Evolutionary conservation across 2,113 vertebrate species (phyloP), one percentile per base, ranked within the genome.

Genomic region (Mormyrus iriodes): DNA sequence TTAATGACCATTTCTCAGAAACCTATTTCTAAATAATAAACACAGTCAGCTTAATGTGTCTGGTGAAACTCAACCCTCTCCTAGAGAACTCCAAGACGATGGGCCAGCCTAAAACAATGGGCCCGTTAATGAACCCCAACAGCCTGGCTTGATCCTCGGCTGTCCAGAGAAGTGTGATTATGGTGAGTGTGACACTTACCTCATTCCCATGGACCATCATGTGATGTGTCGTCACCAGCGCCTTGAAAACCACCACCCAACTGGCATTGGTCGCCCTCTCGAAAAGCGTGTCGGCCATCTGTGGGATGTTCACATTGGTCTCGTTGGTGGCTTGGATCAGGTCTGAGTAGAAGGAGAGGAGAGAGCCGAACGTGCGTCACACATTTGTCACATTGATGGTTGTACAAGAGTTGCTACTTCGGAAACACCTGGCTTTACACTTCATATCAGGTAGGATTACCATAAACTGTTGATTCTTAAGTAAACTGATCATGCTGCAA

Each of bases 181-280:
- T 19, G 35, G 35, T 79, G n/a, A 19, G 76, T 13, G 42, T 3
- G 42, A 84, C 44, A 88, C 93, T 97, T 95, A 99, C 98, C 98
- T 99, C 98, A 82, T 99, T 99, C 93, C 98, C 98, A 85, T 98
- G 97, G 91, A 98, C 98, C 98, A 99, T 99, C 93, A 99, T 95
- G 95, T 99, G 97, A 93, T 99, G 98, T 87, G 98, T 99, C 92
- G 98, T 97, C 95, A 99, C 97, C 93, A 99, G 97, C 88, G 98
- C 98, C 92, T 99, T 99, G 95, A 98, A 99, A 91, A 99, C 98
- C 95, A 99, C 98, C 92, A 99, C 97, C 98, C 98, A 99, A 97
- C 98, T 99, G 94, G 98, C 99, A 46, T 99, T 99, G 87, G 97
- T 97, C 49, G 96, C 98, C 94, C 98, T 97, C 96, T 99, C 98